phyloP scores from a whole-genome alignment of 2,888 invertebrate genomes.

The Ornithoptera alexandrae region DNA sequence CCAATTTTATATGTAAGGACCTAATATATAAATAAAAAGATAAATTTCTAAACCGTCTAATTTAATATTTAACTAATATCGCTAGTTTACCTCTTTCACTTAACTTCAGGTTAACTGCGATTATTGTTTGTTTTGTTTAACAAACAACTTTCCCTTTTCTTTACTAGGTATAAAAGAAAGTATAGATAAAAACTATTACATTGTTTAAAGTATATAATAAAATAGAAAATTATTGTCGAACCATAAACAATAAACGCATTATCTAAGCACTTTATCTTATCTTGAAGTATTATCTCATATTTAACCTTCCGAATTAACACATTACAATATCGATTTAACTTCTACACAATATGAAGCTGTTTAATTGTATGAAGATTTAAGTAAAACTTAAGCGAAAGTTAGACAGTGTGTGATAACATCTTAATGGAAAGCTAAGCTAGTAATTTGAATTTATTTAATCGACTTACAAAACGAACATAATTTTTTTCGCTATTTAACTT shows the following conservation, averaged over 20 bases:
- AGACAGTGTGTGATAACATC: neutral
- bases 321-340: neutral
- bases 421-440: neutral
- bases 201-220: neutral
- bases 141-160: constrained; percentile 2
- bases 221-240: neutral
- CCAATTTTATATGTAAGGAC: no score
- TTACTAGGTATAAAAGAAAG: neutral
- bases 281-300: neutral
- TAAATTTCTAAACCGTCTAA: no score
- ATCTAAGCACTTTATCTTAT: constrained; percentile 14
- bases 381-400: neutral
- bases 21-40: no score
- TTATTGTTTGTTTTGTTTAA: neutral
- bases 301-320: constrained; percentile 4
- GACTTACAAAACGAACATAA: neutral
- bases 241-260: neutral
- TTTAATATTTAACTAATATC: neutral
- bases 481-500: neutral
- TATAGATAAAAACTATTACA: neutral
- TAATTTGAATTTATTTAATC: neutral
- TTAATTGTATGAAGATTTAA: neutral
- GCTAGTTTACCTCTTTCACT: neutral
- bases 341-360: neutral
- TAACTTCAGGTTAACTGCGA: neutral